Evolutionary conservation across 1,140 invertebrate genomes (phyloP).

Genomic region (Cotesia chilonis): DNA sequence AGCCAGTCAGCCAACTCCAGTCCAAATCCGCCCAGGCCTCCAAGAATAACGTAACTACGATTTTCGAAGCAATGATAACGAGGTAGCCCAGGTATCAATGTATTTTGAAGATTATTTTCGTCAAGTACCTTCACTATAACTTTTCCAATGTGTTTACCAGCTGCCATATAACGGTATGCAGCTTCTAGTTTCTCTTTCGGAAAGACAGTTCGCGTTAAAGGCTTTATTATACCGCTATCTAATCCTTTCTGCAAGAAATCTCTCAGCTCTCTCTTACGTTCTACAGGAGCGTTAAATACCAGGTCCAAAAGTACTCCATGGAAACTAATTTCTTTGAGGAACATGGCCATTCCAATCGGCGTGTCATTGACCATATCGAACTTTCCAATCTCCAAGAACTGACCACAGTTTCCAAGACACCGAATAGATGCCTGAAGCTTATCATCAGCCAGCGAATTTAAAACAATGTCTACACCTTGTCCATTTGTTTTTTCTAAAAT

Average conservation of each 20-base stretch:
- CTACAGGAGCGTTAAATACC: conserved; percentile 64
- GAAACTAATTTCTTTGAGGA: conserved; percentile 84
- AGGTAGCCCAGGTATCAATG: conserved; percentile 62
- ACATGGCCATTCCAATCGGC: conserved; percentile 75
- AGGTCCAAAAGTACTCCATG: conserved; percentile 78
- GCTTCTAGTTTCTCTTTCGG: conserved; percentile 60
- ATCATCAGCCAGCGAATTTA: conserved; percentile 83
- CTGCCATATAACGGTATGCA: conserved; percentile 72
- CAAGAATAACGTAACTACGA: conserved; percentile 65
- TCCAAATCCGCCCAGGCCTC: conserved; percentile 85
- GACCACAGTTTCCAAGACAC: conserved; percentile 74
- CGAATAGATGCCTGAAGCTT: conserved; percentile 81
- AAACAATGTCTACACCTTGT: conserved; percentile 77
- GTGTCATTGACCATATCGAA: conserved; percentile 76
- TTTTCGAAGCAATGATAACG: conserved; percentile 66
- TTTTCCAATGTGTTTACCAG: conserved; percentile 81
- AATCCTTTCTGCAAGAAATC: conserved; percentile 67
- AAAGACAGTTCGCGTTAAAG: conserved; percentile 63
- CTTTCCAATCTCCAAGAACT: conserved; percentile 83
- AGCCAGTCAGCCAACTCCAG: conserved; percentile 82
- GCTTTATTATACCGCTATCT: conserved; percentile 63
- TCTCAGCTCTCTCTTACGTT: conserved; percentile 46
- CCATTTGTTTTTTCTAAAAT: conserved; percentile 71
- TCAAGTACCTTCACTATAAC: conserved; percentile 71
- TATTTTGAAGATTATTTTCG: conserved; percentile 50